Evolutionary conservation across 1,140 invertebrate species (phyloP).

Genomic region (Drosophila sproati): DNA sequence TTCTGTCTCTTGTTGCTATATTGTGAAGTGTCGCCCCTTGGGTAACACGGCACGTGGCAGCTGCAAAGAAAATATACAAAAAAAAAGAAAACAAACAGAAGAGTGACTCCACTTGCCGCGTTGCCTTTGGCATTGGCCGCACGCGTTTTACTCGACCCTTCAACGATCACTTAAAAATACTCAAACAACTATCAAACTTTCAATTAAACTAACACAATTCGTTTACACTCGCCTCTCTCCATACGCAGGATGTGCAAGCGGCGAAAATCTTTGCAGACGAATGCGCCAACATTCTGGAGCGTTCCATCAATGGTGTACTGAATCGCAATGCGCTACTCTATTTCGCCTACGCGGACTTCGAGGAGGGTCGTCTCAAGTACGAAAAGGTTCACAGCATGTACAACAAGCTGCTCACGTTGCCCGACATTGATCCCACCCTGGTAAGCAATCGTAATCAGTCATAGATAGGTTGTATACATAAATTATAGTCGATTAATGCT

Average conservation of each 20-base stretch:
- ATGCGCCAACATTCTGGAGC: conserved; percentile 96
- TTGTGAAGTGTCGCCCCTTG: conserved; percentile 70
- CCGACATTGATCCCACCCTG: conserved; percentile 97
- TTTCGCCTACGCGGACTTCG: conserved; percentile 99
- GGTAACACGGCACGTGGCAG: conserved; percentile 63
- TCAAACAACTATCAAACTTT: neutral
- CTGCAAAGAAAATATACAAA: neutral
- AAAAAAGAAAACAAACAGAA: no score
- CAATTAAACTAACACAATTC: neutral
- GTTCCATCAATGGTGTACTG: conserved; percentile 94
- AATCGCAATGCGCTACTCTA: conserved; percentile 97
- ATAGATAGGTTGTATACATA: neutral
- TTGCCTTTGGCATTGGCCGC: conserved; percentile 65
- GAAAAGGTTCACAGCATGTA: conserved; percentile 99
- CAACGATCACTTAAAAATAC: neutral
- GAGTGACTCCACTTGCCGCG: conserved; percentile 45
- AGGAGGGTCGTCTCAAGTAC: conserved; percentile 98
- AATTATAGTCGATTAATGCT: neutral
- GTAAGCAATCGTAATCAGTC: conserved; percentile 86
- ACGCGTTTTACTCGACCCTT: conserved; percentile 62
- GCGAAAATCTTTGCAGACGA: conserved; percentile 97
- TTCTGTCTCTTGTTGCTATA: conserved; percentile 60
- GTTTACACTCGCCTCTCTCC: neutral
- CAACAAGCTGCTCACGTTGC: conserved; percentile 94
- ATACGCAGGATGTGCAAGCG: conserved; percentile 92